Evolutionary conservation across 2,113 vertebrate genomes (phyloP), one percentile per base, ranked within the genome.

Genomic region (Toxostoma redivivum): DNA sequence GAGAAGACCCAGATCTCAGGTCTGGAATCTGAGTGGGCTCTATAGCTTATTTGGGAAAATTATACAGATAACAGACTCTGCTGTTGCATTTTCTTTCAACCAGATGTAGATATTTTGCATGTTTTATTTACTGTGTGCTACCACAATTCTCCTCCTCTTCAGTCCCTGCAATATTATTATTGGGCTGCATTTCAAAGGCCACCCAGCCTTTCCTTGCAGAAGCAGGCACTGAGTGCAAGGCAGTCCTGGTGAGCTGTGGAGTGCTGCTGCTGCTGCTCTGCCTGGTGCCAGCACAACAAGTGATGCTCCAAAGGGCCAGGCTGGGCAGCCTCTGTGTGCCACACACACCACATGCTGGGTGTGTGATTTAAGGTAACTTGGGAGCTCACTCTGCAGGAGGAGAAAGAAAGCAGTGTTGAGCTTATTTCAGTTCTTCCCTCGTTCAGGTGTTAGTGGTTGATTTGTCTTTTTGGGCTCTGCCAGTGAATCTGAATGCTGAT

Each of bases 401-500:
- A 95, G 90, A 96, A 92, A 69, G 91, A 10, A 87, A 91, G 95
- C 31, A 77, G 64, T 74, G 44, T 44, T 74, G 48, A 76, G 73
- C 37, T 93, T 65, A 19, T 89, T 84, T 83, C 50, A n/a, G 54
- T 86, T 83, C 77, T 85, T 70, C 77, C 77, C 62, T 80, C 10
- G 0, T 89, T 97, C 90, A 91, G 94, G 95, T 92, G 82, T 93
- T 88, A 80, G 87, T 87, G 92, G 94, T 96, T 95, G 94, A 69
- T 96, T 95, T 96, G 88, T 95, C 94, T 93, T 95, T 95, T 86
- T 73, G 89, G 87, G 76, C 92, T 88, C 74, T 17, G 44, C 72
- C 2, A 6, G 54, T 51, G 81, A 92, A 71, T 81, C 67, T 65
- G 73, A 77, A 67, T 60, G 81, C 47, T 94, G 85, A 83, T 83